A percentile compares a stretch with the other conserved stretches of the same genome.
phyloP scores from a whole-genome alignment of 2,797 vertebrate genomes.

The Anableps anableps region DNA sequence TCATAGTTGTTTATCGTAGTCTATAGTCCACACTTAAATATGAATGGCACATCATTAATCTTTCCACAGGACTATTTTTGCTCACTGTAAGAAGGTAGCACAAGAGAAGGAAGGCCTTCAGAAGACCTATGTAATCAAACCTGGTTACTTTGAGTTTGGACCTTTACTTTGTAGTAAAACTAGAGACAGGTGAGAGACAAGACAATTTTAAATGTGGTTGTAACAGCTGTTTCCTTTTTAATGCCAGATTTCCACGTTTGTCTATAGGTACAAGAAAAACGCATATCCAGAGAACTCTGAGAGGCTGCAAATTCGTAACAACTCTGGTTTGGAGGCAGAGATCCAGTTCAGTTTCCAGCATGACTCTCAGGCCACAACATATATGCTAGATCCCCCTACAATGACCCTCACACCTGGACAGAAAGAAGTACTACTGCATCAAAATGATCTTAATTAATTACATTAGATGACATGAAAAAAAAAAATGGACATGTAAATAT shows the following conservation, averaged over 20 bases:
- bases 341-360: conserved; percentile 85
- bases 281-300: conserved; percentile 85
- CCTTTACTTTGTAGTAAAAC: conserved; percentile 91
- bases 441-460: not conserved
- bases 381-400: conserved; percentile 84
- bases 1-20: not conserved
- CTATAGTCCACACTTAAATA: not conserved
- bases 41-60: not conserved
- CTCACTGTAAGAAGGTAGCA: conserved; percentile 71
- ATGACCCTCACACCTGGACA: conserved; percentile 85
- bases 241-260: conserved; percentile 1
- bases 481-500: not conserved
- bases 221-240: not conserved
- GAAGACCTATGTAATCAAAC: conserved; percentile 83
- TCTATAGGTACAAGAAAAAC: conserved; percentile 85
- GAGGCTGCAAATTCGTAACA: conserved; percentile 85
- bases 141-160: conserved; percentile 88
- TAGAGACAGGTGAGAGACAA: conserved; percentile 84
- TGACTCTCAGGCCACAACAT: conserved; percentile 84
- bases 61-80: conserved; percentile 85
- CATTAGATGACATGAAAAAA: not conserved
- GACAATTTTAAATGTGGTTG: not conserved
- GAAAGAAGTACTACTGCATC: conserved; percentile 79
- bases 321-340: conserved; percentile 81
- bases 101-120: conserved; percentile 71